Evolutionary conservation across 53 echinoderm and acorn worm genomes (phyloP).

Genomic region (Temnopleurus reevesii): DNA sequence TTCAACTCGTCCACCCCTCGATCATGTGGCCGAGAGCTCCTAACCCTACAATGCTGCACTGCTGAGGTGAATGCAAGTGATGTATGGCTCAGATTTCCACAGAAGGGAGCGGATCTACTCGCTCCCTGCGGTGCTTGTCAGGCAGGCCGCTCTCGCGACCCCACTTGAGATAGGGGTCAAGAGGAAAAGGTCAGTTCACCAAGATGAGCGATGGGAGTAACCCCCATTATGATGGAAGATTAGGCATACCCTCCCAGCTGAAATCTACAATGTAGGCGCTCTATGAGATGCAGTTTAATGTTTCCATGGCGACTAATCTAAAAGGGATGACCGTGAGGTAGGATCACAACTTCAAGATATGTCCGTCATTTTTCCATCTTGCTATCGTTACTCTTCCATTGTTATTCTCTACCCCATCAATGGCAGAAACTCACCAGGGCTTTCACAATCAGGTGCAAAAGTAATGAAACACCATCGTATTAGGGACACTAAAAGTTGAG

Average conservation of each 20-base stretch:
- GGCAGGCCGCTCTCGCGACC: slow-evolving; percentile 3
- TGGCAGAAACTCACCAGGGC: not conserved
- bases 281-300: not conserved
- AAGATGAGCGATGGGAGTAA: not conserved
- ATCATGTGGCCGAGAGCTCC: not conserved
- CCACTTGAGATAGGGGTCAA: slow-evolving; percentile 27
- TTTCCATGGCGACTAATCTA: not conserved
- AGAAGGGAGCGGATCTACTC: not conserved
- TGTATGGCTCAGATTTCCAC: not conserved
- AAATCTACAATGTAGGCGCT: not conserved
- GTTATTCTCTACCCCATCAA: not conserved
- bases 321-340: not conserved
- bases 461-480: not conserved
- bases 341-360: not conserved
- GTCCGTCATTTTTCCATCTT: not conserved
- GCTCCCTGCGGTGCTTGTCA: not conserved
- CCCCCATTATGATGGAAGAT: slow-evolving; percentile 1
- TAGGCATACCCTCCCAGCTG: not conserved
- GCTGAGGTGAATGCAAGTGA: not conserved
- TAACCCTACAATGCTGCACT: not conserved
- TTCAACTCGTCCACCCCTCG: not conserved
- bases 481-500: not conserved
- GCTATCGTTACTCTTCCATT: not conserved
- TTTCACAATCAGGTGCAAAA: not conserved
- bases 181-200: slow-evolving; percentile 25